Base-by-base conservation (phyloP, 2,113 vertebrate genomes). In the Cichladusa arquata region DNA sequence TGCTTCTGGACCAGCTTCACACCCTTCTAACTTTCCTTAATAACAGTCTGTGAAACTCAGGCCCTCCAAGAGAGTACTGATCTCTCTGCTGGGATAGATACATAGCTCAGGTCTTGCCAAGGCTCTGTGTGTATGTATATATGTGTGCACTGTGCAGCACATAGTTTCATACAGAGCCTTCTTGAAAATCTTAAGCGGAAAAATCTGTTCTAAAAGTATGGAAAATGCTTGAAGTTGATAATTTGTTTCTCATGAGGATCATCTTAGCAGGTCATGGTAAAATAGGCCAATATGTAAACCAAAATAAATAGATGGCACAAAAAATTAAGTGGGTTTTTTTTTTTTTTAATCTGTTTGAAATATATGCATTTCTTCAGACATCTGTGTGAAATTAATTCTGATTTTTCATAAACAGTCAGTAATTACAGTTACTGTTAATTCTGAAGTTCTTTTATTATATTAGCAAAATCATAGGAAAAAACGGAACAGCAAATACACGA, bases 301-400 rank as follows among this genome's bases (percentile, higher is more conserved):
- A 81, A 76, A 92, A 58, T 29, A 73, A 81, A 62, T 9, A 38
- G 12, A 70, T 34, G 34, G n/a, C 38, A 74, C 14, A 92, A 42
- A 11, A 79, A 57, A 50, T 26, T 11, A 33, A 2, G 14, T 14
- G 19, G 45, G 38, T 1, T 12, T 1, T 17, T 26, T 10, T 10
- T 12, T 48, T 69, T 66, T n/a, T 11, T n/a, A 88, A 38, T 4
- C 33, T 92, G 7, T 13, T 87, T 89, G 73, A 79, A 81, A 85
- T 76, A 56, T 20, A 31, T 60, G 26, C 38, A 17, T 64, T 24
- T 85, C 92, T 90, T 82, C 24, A n/a, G 34, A 38, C 3, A 9
- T 51, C 48, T 95, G 42, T 51, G 26, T 76, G 40, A 53, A 92
- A 86, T 88, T 85, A 82, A 60, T 80, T 76, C 48, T 72, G 58